Base-by-base conservation (phyloP, 2,113 vertebrate species). In the Oreochromis spilurus region DNA sequence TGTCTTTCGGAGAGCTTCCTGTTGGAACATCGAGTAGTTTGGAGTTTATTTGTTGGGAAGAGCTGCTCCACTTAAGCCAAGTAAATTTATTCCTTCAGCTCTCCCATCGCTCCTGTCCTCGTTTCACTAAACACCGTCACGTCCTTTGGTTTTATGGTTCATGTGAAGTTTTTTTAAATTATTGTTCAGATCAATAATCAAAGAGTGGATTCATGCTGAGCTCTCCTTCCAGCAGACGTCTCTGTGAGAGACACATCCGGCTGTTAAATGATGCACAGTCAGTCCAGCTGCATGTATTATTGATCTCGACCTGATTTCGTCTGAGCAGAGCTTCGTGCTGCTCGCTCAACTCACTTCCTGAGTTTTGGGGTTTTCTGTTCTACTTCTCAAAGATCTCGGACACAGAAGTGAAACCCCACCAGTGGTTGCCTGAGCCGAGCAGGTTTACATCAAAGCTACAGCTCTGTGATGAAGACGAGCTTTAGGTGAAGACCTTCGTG, bases 201-300 rank as follows among this genome's bases (percentile, higher is more conserved):
- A 77, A 75, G 24, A 50, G 24, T 50, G 24, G 40, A 19, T 31
- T 75, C 43, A 50, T 50, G 70, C 70, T 12, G 16, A 50, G 21
- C 40, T 45, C 43, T 75, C 43, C 2, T 50, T 75, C 14, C 43
- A 75, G 70, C 70, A 50, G 70, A 75, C 9, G 16, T 31, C 26
- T 55, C 19, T 8, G 58, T 36, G 36, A 67, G 34, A 57, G 21
- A 57, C 38, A 54, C 60, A 77, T 85, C 79, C 52, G 40, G 75
- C 45, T 53, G 2, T 40, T 85, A 34, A 88, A 84, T 31, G 50
- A 88, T 90, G 53, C 52, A 81, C 19, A 45, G 40, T 83, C 70
- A 79, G 78, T 62, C 60, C 31, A 48, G 67, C 43, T 10, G 24
- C 84, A 88, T 93, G 14, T 52, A 91, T 94, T 89, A 92, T 94